Percentiles rank a stretch among this genome's conserved stretches.
Evolutionary conservation across 2,888 invertebrate genomes (phyloP).

Genomic region (Herminia tarsipennalis): DNA sequence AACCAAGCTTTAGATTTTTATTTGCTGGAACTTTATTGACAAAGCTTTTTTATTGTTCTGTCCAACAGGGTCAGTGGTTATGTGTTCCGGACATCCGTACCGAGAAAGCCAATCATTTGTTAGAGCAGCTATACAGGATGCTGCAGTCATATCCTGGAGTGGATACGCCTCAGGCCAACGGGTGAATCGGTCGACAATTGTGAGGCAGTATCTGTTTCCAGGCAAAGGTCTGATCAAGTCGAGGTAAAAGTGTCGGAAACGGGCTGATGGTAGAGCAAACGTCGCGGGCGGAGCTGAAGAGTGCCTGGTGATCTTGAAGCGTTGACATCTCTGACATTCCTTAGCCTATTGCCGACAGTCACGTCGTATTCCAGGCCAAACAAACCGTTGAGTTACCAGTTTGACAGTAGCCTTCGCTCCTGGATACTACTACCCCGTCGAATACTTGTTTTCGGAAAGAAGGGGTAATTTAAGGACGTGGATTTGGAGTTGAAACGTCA

Average conservation of each 20-base stretch:
- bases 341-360: slow-evolving; percentile 53
- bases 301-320: slow-evolving; percentile 52
- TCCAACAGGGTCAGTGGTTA: background rate
- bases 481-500: background rate
- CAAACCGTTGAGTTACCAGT: slow-evolving; percentile 50
- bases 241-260: slow-evolving; percentile 51
- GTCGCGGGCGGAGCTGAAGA: background rate
- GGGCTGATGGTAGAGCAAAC: slow-evolving; percentile 20
- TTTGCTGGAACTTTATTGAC: too few species aligned
- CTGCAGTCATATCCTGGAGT: slow-evolving; percentile 53
- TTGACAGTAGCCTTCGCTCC: slow-evolving; percentile 7
- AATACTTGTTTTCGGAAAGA: slow-evolving; percentile 6
- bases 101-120: slow-evolving; percentile 40
- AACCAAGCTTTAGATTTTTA: too few species aligned
- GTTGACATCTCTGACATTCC: slow-evolving; percentile 49
- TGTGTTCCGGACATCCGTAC: background rate
- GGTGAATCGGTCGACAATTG: slow-evolving; percentile 47
- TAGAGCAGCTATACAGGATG: slow-evolving; percentile 55
- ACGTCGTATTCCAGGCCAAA: slow-evolving; percentile 57
- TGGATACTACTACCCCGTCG: slow-evolving; percentile 3
- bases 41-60: too few species aligned
- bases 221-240: slow-evolving; percentile 44
- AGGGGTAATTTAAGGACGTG: background rate
- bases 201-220: slow-evolving; percentile 38
- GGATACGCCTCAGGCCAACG: slow-evolving; percentile 61